Conservation (phyloP, 2,888 invertebrate genomes). For the Cenopis cana region DNA sequence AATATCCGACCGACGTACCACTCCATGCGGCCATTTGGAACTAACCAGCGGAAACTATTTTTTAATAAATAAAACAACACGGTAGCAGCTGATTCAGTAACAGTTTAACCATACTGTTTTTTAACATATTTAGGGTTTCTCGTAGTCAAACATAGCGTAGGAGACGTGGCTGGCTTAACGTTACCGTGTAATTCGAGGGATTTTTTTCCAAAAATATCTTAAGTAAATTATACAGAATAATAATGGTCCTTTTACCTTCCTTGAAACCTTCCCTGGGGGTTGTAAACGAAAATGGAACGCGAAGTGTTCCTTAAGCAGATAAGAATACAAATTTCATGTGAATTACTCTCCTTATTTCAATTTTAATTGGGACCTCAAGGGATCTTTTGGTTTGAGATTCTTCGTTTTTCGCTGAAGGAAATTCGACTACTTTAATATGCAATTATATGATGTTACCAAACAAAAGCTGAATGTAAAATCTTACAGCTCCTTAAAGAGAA, state of each 20-base stretch:
- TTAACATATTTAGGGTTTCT: neutral
- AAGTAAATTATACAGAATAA: slow-evolving; percentile 27
- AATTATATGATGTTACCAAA: neutral
- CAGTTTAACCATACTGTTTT: neutral
- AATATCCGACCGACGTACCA: slow-evolving; percentile 73
- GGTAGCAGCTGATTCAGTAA: neutral
- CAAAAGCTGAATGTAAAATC: neutral
- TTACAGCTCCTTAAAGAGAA: neutral
- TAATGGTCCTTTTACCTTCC: slow-evolving; percentile 24
- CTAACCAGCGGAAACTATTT: slow-evolving; percentile 10
- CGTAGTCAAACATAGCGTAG: neutral
- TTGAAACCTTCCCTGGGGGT: slow-evolving; percentile 19
- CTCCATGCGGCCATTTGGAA: slow-evolving; percentile 44
- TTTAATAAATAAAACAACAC: slow-evolving; percentile 13
- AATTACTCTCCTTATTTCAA: slow-evolving; percentile 27
- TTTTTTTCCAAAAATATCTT: slow-evolving; percentile 7
- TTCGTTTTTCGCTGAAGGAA: neutral
- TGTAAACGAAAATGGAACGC: slow-evolving; percentile 39
- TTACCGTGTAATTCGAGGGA: neutral
- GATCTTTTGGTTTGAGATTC: slow-evolving; percentile 15
- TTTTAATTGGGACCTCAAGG: slow-evolving; percentile 34
- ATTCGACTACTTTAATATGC: slow-evolving; percentile 5
- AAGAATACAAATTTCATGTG: slow-evolving; percentile 39
- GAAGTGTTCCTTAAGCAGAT: slow-evolving; percentile 36
- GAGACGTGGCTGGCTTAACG: neutral